Evolutionary conservation across 2,888 invertebrate species (phyloP), one percentile per base, ranked within the genome.

Genomic region (Clanis bilineata): DNA sequence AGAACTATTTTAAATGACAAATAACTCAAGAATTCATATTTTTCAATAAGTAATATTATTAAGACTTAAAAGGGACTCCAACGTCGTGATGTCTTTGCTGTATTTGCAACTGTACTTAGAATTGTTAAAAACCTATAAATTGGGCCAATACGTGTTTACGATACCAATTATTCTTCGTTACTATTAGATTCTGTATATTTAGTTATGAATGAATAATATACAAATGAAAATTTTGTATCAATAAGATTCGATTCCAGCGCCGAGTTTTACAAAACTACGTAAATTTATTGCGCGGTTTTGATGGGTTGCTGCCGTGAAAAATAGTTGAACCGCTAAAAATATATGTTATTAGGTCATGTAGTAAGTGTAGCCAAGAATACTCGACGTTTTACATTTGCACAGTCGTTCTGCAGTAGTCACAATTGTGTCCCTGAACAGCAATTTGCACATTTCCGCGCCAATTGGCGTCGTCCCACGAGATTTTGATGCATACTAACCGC

Each of bases 401-500:
- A 65, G 72, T 66, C 64, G 66, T 70, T 62, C 67, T 66, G 67
- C 65, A 69, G 67, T 68, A 73, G 74, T 73, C 69, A 71, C 77
- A 77, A 77, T 75, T 74, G 72, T 76, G 83, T 78, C 82, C 80
- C 78, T 81, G 82, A 77, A 72, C 75, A 76, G 73, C 80, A 84
- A 83, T 86, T 83, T 84, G 74, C 77, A 78, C 80, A 82, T 87
- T 83, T 86, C 88, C 88, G 83, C 80, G 77, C 80, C 80, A 80
- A 80, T 83, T 84, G 79, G 78, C 80, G 69, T 69, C 76, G 77
- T 77, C 79, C 79, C 80, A 75, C 82, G 78, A 79, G 80, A 73
- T 78, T 82, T 75, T 75, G 77, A 79, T 80, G 77, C 80, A 95
- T 77, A 96, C 93, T 94, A 96, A 88, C 96, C 95, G 82, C 96